A percentile compares a stretch with the other conserved stretches of the same genome.
These are phyloP conservation scores for Callyntrura sp. DNA, from an alignment of 2,888 invertebrate species.

Conservation along the genomic window DNA sequence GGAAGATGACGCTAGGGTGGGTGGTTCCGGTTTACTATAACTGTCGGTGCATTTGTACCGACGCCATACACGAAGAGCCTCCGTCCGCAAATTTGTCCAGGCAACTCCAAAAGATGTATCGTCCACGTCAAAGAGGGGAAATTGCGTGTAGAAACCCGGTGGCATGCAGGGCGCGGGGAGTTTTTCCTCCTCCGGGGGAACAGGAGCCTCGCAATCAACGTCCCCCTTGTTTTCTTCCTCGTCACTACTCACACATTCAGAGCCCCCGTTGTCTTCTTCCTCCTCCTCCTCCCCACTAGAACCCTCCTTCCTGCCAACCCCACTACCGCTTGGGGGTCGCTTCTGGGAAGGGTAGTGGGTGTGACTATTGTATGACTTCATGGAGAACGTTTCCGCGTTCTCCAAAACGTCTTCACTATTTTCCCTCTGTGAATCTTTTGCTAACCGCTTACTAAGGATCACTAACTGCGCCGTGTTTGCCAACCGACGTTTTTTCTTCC, in stretches of 20 bases:
- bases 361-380: conserved; percentile 83
- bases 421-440: conserved; percentile 85
- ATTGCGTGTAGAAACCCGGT: conserved; percentile 93
- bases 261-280: too few relatives aligned
- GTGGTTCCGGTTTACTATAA: too few relatives aligned
- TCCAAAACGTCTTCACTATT: conserved; percentile 85
- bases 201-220: too few relatives aligned
- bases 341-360: conserved; percentile 80
- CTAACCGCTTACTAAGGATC: conserved; percentile 82
- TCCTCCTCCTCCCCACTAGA: too few relatives aligned
- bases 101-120: conserved; percentile 98
- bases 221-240: too few relatives aligned
- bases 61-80: too few relatives aligned
- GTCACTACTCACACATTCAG: too few relatives aligned
- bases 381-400: conserved; percentile 78
- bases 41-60: too few relatives aligned
- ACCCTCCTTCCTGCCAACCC: too few relatives aligned
- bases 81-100: conserved; percentile 97
- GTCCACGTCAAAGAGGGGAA: conserved; percentile 95
- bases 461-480: conserved; percentile 82
- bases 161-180: conserved; percentile 98
- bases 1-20: too few relatives aligned
- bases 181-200: conserved; percentile 87
- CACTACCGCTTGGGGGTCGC: too few relatives aligned
- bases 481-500: conserved; percentile 50